Percentiles rank a stretch among this genome's conserved stretches.
These are phyloP conservation scores for Agriotes lineatus DNA, from an alignment of 2,888 invertebrate genomes.

Conservation along the genomic window DNA sequence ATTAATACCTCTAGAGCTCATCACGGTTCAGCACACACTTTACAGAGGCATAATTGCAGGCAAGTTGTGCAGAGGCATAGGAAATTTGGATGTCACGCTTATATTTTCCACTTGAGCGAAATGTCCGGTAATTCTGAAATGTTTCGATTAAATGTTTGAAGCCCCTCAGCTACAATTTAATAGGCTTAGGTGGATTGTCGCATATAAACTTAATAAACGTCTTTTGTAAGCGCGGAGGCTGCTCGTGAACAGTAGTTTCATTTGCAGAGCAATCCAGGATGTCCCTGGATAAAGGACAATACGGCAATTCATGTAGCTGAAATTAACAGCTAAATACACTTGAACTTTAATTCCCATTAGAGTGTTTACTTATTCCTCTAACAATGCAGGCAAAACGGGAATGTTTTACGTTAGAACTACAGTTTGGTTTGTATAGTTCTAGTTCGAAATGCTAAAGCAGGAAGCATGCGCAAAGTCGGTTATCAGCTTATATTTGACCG, in stretches of 20 bases:
- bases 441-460: not conserved
- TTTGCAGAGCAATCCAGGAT: conserved; percentile 23
- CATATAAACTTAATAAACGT: not conserved
- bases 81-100: not conserved
- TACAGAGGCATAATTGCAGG: no score
- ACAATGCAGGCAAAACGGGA: conserved; percentile 36
- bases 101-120: no score
- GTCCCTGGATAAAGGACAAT: conserved; percentile 23
- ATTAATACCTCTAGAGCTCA: conserved; percentile 36
- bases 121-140: no score
- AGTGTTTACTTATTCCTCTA: conserved; percentile 44
- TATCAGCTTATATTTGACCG: no score
- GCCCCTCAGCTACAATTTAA: not conserved
- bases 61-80: no score
- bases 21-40: conserved; percentile 12
- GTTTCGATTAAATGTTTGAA: no score
- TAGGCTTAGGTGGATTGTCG: not conserved
- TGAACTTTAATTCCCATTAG: conserved; percentile 47
- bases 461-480: no score
- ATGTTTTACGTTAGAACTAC: not conserved
- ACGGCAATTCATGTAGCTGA: conserved; percentile 30
- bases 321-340: conserved; percentile 46
- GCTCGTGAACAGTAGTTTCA: conserved; percentile 20
- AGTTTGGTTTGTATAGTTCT: not conserved
- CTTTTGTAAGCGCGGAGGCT: conserved; percentile 6